phyloP scores from a whole-genome alignment of 2,113 vertebrate genomes.

The Chionomys nivalis region DNA sequence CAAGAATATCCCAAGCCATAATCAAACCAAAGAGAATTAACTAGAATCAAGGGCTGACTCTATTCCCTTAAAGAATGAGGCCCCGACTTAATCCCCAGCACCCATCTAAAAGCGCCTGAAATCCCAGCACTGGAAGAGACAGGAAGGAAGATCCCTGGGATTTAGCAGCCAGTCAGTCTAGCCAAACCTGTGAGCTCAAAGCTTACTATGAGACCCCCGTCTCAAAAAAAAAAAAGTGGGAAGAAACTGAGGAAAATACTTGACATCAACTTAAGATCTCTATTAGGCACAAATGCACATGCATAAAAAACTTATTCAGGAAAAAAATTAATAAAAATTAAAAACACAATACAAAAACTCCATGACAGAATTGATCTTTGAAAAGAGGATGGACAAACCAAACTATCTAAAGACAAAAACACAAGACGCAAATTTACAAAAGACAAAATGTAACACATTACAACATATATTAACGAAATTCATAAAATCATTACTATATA shows the following conservation, averaged over 20 bases:
- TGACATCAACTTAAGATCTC: not conserved
- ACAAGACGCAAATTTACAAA: not conserved
- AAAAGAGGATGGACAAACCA: not conserved
- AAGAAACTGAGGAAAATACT: not conserved
- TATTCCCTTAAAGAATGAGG: not conserved
- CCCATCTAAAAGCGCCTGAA: not conserved
- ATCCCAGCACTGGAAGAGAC: not conserved
- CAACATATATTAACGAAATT: not conserved
- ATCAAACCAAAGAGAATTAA: not conserved
- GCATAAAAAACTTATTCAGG: not conserved
- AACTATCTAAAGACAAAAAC: not conserved
- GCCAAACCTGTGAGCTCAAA: not conserved
- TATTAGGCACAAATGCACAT: not conserved
- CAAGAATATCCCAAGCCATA: not conserved
- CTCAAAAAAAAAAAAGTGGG: not conserved
- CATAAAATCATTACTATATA: not conserved
- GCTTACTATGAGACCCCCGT: not conserved
- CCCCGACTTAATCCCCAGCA: not conserved
- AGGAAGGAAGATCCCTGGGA: not conserved
- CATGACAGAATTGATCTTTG: not conserved
- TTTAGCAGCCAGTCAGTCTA: not conserved
- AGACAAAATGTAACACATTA: not conserved
- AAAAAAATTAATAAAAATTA: not conserved
- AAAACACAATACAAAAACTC: not conserved
- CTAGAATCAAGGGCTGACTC: not conserved